Conservation (phyloP, 2,797 vertebrate species). For the Smutsia gigantea region DNA sequence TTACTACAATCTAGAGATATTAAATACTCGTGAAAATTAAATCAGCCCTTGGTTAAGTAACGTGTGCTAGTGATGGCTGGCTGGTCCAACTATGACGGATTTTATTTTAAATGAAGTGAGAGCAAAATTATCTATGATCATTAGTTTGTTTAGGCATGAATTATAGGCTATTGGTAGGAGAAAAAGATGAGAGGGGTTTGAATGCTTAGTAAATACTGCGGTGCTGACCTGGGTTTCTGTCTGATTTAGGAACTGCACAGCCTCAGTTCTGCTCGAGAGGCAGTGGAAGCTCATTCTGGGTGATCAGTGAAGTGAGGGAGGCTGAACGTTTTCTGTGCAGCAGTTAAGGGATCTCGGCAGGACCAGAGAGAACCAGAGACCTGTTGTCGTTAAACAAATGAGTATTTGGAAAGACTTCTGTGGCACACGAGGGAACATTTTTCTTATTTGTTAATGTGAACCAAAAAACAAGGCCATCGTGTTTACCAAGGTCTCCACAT, state of each 20-base stretch:
- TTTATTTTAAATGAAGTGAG: constrained; percentile 81
- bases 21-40: constrained; percentile 83
- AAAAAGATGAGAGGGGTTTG: constrained; percentile 71
- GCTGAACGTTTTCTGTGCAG: neutral
- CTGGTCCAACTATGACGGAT: constrained; percentile 80
- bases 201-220: constrained; percentile 68
- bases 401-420: constrained; percentile 38
- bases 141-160: constrained; percentile 80
- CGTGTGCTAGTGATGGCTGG: constrained; percentile 73
- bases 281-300: constrained; percentile 43
- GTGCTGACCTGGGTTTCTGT: neutral
- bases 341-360: constrained; percentile 4
- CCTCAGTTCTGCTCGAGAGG: neutral
- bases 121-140: constrained; percentile 78
- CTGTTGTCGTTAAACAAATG: constrained; percentile 53
- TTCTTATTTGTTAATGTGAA: constrained; percentile 36
- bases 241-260: constrained; percentile 45
- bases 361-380: neutral
- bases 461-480: constrained; percentile 43
- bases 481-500: neutral
- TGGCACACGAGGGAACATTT: neutral
- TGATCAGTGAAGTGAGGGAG: constrained; percentile 60
- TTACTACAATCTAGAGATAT: constrained; percentile 81
- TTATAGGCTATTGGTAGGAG: constrained; percentile 79
- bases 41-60: constrained; percentile 82